Conservation (phyloP, 2,113 vertebrate genomes). For the Regulus satrapa region DNA sequence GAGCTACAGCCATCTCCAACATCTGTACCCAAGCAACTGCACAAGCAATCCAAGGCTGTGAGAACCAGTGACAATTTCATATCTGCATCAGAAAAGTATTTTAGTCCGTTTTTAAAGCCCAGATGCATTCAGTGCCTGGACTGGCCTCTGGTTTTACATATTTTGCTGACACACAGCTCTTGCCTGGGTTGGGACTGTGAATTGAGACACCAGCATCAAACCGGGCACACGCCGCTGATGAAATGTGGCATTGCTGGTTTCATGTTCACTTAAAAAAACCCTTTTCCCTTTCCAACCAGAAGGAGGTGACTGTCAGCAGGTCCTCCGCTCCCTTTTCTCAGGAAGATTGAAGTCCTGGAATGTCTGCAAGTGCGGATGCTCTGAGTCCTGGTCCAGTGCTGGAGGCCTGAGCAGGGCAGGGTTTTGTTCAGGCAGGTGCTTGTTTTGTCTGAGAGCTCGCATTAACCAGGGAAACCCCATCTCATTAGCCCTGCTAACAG, state of each 20-base stretch:
- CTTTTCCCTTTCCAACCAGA: slow-evolving; percentile 66
- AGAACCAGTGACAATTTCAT: not conserved
- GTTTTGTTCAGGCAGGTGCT: not conserved
- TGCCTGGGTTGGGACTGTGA: not conserved
- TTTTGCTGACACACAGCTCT: not conserved
- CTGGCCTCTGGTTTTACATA: not conserved
- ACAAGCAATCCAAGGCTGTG: not conserved
- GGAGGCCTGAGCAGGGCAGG: not conserved
- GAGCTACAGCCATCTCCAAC: not conserved
- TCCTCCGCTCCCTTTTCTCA: slow-evolving; percentile 60
- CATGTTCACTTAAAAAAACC: not conserved
- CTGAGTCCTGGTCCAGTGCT: slow-evolving; percentile 66
- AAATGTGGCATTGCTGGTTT: not conserved
- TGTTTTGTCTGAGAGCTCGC: not conserved
- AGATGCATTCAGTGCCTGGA: not conserved
- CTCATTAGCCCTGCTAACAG: not conserved
- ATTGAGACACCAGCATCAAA: not conserved
- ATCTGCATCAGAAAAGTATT: not conserved
- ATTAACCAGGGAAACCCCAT: not conserved
- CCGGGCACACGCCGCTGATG: not conserved
- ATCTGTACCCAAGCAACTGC: not conserved
- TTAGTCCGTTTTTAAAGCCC: not conserved
- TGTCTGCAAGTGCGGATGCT: slow-evolving; percentile 75
- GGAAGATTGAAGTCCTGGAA: slow-evolving; percentile 72
- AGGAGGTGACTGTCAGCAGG: slow-evolving; percentile 49